Conservation (phyloP, 2,888 invertebrate species). For the Tholera decimalis region DNA sequence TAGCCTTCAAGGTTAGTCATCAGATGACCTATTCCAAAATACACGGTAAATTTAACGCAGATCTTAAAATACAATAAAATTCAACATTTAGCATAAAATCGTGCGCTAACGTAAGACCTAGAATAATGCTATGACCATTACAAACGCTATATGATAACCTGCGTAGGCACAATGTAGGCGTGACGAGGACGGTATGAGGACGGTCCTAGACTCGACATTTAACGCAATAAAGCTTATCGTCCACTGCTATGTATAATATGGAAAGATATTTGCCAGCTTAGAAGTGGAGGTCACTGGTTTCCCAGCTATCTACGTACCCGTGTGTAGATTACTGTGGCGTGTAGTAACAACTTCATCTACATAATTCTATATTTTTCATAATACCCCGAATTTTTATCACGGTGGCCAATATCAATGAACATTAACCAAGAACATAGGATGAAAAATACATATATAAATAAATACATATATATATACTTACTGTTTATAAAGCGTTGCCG, state of each 20-base stretch:
- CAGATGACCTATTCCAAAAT: conserved; percentile 5
- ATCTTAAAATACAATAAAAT: conserved; percentile 10
- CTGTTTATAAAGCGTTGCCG: no score
- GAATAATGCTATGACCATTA: conserved; percentile 48
- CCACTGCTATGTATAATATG: background rate
- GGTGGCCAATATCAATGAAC: no score
- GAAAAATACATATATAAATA: no score
- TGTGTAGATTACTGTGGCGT: background rate
- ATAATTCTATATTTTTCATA: no score
- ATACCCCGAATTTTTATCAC: no score
- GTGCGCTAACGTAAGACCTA: conserved; percentile 28
- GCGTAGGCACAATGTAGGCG: conserved; percentile 55
- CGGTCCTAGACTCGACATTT: conserved; percentile 54
- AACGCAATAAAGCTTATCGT: conserved; percentile 31
- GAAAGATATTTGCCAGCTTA: background rate
- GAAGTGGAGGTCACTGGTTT: background rate
- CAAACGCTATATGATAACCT: conserved; percentile 33
- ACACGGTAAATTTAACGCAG: conserved; percentile 10
- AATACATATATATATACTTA: no score
- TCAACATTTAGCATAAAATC: conserved; percentile 40
- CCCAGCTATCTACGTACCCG: background rate
- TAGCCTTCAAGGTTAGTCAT: background rate
- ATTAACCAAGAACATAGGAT: no score
- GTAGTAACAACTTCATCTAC: no score
- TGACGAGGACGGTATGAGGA: conserved; percentile 45